These are phyloP conservation scores for Agonopterix alstromeriana DNA, from an alignment of 2,888 invertebrate genomes.

Conservation along the genomic window DNA sequence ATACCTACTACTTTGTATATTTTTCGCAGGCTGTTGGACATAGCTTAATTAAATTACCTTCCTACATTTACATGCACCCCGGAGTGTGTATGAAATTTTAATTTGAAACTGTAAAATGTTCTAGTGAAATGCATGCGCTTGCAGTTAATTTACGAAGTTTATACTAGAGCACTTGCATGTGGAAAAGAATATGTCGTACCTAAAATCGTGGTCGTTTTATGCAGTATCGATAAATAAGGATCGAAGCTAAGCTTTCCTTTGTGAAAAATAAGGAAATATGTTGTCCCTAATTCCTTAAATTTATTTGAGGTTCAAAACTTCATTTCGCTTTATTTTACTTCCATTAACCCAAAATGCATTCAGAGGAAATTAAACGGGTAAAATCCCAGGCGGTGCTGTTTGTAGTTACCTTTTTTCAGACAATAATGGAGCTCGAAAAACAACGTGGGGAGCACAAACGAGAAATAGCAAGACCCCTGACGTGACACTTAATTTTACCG, in stretches of 20 bases:
- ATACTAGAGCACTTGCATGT: too few relatives aligned
- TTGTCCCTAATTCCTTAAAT: background rate
- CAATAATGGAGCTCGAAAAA: slow-evolving; percentile 37
- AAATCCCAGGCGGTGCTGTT: slow-evolving; percentile 24
- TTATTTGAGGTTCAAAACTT: slow-evolving; percentile 5
- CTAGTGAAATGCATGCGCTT: background rate
- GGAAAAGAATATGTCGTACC: too few relatives aligned
- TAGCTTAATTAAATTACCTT: slow-evolving; percentile 24
- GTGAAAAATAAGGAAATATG: too few relatives aligned
- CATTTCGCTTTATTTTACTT: slow-evolving; percentile 14
- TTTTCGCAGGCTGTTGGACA: slow-evolving; percentile 13
- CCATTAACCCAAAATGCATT: slow-evolving; percentile 31
- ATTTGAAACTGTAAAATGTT: slow-evolving; percentile 6
- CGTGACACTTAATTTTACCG: slow-evolving; percentile 43
- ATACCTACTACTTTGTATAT: slow-evolving; percentile 14
- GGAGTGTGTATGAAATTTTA: slow-evolving; percentile 13
- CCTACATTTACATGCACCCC: slow-evolving; percentile 11
- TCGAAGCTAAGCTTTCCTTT: too few relatives aligned
- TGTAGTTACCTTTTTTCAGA: slow-evolving; percentile 27
- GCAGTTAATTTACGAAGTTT: too few relatives aligned
- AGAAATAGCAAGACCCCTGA: slow-evolving; percentile 26
- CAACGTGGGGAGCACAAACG: slow-evolving; percentile 28
- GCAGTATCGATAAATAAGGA: too few relatives aligned
- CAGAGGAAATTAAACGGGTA: slow-evolving; percentile 36
- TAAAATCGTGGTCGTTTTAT: too few relatives aligned